Evolutionary conservation across 2,888 invertebrate genomes (phyloP).

Genomic region (Glaucopsyche alexis): DNA sequence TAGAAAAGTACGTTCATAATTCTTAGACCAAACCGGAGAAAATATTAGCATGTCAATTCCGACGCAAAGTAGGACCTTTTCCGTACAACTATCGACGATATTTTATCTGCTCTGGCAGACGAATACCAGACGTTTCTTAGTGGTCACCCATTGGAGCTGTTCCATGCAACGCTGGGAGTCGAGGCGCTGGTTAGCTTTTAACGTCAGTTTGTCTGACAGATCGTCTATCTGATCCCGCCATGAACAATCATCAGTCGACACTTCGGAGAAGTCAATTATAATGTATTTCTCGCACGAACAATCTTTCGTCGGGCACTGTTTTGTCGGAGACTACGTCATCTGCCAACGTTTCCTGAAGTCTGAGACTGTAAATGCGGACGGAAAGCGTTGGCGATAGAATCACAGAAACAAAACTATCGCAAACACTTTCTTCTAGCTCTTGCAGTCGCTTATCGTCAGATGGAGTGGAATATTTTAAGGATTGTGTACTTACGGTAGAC

Average conservation of each 20-base stretch:
- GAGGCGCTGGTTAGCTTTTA: not conserved
- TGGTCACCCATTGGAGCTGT: conserved; percentile 3
- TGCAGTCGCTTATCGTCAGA: not conserved
- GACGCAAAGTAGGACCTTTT: conserved; percentile 6
- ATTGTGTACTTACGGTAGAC: no score
- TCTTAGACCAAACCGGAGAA: not conserved
- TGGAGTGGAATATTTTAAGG: not conserved
- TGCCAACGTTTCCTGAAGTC: not conserved
- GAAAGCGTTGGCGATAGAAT: conserved; percentile 5
- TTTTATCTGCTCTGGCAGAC: not conserved
- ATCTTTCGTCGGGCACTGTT: not conserved
- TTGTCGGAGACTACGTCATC: not conserved
- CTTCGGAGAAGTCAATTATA: not conserved
- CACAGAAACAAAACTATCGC: not conserved
- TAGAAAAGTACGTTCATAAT: not conserved
- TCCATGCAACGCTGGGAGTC: not conserved
- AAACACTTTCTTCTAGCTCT: not conserved
- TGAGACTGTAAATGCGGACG: not conserved
- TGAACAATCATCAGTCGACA: not conserved
- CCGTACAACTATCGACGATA: not conserved
- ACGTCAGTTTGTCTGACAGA: not conserved
- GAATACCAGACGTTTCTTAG: not conserved
- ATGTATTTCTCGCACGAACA: not conserved
- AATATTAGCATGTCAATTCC: not conserved
- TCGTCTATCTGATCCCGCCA: conserved; percentile 13